Evolutionary conservation across 2,888 invertebrate species (phyloP), one percentile per base, ranked within the genome.

Genomic region (Tetheella fluctuosa): DNA sequence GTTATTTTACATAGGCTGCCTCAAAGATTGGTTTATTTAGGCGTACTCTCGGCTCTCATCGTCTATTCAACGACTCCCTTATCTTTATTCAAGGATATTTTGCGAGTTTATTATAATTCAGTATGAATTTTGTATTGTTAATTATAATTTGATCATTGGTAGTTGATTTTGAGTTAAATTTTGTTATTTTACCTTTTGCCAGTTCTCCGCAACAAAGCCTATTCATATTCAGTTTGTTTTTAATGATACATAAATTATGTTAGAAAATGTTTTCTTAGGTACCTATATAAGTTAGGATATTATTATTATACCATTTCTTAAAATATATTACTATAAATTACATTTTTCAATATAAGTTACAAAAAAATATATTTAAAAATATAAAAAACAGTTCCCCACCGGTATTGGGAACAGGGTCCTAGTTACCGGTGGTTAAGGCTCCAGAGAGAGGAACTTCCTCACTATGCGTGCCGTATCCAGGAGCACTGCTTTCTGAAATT

Each of bases 1-100:
- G 73, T 73, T 70, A 74, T 73, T 77, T 74, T 66, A 70, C 74
- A 70, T 69, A 69, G 70, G 65, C 48, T 48, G 48, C 61, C 68
- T 59, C 48, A 73, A 72, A 72, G 74, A 74, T 72, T 73, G 68
- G 73, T 76, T 76, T 73, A 70, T 72, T 71, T 70, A 71, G 65
- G 72, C 63, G 67, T 64, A 64, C 68, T 64, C 58, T 30, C 65
- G 66, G 20, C 48, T 20, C 48, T 20, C 48, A 48, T 70, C 65
- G 72, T 65, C 68, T 70, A 74, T 73, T 76, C 75, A 69, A 60
- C 63, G 71, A 72, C 70, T 68, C 71, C 64, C 67, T 69, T 68
- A 79, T 80, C 79, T 78, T 78, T 79, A 78, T 78, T 78, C 79
- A 78, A 78, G 63, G 60, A 37, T 54, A 63, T 70, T 73, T 65